Evolutionary conservation across 2,888 invertebrate genomes (phyloP).

Genomic region (Agriopis aurantiaria): DNA sequence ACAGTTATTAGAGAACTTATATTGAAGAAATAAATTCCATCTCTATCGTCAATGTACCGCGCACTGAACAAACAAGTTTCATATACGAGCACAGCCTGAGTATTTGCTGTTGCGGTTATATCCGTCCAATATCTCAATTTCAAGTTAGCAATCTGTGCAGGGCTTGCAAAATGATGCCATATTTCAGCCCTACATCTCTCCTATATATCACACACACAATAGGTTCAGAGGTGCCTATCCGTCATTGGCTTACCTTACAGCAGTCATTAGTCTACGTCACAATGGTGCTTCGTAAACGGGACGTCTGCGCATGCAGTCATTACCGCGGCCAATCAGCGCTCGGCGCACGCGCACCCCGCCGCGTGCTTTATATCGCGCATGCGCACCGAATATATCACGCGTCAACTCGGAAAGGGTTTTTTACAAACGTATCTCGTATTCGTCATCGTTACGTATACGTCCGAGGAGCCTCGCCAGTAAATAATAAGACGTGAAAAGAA

Average conservation of each 20-base stretch:
- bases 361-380: constrained; percentile 79
- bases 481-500: constrained; percentile 75
- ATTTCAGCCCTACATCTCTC: constrained; percentile 56
- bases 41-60: constrained; percentile 18
- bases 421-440: constrained; percentile 83
- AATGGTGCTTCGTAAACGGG: constrained; percentile 61
- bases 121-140: constrained; percentile 44
- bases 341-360: constrained; percentile 79
- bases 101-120: constrained; percentile 34
- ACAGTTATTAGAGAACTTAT: too few species aligned
- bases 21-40: constrained; percentile 18
- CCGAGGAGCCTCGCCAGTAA: constrained; percentile 71
- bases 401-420: constrained; percentile 78
- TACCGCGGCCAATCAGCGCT: constrained; percentile 76
- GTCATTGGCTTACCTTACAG: constrained; percentile 78
- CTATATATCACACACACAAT: constrained; percentile 73
- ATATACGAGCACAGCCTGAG: constrained; percentile 18
- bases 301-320: constrained; percentile 72
- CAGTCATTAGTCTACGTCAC: constrained; percentile 79
- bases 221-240: constrained; percentile 81
- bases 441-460: constrained; percentile 80
- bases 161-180: constrained; percentile 57
- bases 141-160: constrained; percentile 53
- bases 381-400: constrained; percentile 80
- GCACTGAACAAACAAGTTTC: constrained; percentile 32